These are phyloP conservation scores for Spheniscus mendiculus DNA, from an alignment of 2,113 vertebrate species.

Conservation along the genomic window DNA sequence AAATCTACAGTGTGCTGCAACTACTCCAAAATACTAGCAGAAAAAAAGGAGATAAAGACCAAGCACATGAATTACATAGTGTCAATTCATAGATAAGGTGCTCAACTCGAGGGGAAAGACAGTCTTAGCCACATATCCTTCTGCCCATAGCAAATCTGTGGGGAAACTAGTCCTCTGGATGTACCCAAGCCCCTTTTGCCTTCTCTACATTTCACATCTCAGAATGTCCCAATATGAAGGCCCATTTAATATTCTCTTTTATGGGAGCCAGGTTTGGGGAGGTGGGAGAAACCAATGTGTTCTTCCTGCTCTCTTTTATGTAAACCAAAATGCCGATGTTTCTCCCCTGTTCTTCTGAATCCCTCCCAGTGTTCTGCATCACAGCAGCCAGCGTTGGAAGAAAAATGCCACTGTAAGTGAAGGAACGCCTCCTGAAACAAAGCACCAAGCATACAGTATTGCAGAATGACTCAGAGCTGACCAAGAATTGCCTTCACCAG, in stretches of 20 bases:
- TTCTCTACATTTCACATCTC: neutral
- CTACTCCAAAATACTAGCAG: neutral
- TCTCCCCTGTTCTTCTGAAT: neutral
- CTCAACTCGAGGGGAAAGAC: neutral
- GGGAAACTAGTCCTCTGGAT: neutral
- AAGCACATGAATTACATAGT: neutral
- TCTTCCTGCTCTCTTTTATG: neutral
- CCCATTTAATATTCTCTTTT: neutral
- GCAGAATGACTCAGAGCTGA: neutral
- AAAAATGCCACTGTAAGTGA: neutral
- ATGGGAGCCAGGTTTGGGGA: neutral
- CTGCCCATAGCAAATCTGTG: neutral
- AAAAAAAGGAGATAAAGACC: neutral
- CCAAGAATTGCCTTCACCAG: neutral
- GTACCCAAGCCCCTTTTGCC: neutral
- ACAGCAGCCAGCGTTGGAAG: neutral
- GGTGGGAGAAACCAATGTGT: neutral
- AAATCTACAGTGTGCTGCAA: neutral
- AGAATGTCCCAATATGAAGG: neutral
- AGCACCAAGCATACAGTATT: neutral
- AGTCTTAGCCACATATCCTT: neutral
- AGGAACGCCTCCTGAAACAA: neutral
- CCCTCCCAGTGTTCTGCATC: neutral
- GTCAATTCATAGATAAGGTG: neutral
- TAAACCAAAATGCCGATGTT: accelerated